Percentiles rank a stretch among this genome's conserved stretches.
phyloP scores from a whole-genome alignment of 1,140 invertebrate genomes.

The Tyrophagus putrescentiae region DNA sequence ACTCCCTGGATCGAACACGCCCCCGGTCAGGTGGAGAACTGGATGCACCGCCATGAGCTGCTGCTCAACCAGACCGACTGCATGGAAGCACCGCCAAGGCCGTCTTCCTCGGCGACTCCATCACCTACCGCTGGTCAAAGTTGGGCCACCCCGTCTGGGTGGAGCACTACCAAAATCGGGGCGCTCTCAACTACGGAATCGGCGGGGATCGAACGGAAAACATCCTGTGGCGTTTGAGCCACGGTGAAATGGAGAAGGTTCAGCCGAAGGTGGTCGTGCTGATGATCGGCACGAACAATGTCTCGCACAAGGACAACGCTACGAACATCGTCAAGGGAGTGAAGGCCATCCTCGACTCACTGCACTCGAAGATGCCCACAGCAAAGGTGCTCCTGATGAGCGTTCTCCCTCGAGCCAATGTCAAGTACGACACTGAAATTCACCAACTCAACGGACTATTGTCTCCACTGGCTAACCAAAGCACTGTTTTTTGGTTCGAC shows the following conservation, averaged over 20 bases:
- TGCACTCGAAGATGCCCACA: not conserved
- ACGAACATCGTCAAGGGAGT: not conserved
- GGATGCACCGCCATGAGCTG: not conserved
- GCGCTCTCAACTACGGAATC: constrained; percentile 78
- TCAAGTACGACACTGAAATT: not conserved
- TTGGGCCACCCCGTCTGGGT: constrained; percentile 46
- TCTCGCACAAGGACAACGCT: not conserved
- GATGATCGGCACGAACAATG: not conserved
- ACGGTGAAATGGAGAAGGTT: constrained; percentile 71
- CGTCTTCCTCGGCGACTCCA: not conserved
- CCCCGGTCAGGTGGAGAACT: not conserved
- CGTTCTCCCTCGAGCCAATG: not conserved
- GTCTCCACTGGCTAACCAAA: not conserved
- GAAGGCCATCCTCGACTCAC: not conserved
- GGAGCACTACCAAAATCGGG: constrained; percentile 65
- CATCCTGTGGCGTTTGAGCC: constrained; percentile 69
- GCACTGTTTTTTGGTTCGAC: not conserved
- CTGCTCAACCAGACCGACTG: not conserved
- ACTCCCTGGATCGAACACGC: not conserved
- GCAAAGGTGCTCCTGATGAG: not conserved
- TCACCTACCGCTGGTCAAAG: not conserved
- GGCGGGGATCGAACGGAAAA: constrained; percentile 70
- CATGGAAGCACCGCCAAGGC: not conserved
- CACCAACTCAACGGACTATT: not conserved
- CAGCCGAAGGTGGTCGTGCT: constrained; percentile 53